Conservation (phyloP, 2,888 invertebrate species). For the Leistus spinibarbis region DNA sequence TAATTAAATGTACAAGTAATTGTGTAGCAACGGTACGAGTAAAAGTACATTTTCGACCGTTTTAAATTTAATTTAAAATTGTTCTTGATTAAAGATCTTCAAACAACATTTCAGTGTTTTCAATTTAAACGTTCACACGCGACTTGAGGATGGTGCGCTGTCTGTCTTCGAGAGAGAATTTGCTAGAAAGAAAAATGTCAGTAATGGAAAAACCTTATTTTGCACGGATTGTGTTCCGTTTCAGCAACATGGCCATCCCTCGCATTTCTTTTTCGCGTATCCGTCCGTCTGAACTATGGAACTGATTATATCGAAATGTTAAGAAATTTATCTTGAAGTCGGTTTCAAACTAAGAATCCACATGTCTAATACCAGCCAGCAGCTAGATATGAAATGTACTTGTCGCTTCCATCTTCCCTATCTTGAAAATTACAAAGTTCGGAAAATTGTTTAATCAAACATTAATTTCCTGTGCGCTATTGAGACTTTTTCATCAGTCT, state of each 20-base stretch:
- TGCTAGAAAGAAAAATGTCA: conserved; percentile 13
- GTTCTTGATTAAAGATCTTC: background rate
- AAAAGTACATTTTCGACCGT: background rate
- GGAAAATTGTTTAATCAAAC: background rate
- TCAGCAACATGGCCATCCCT: background rate
- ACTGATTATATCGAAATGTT: conserved; percentile 21
- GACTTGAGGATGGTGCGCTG: background rate
- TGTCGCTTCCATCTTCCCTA: background rate
- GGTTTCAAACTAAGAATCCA: conserved; percentile 25
- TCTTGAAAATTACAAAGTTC: background rate
- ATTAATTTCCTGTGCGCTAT: background rate
- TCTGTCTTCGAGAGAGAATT: background rate
- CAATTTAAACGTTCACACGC: background rate
- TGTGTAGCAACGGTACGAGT: background rate
- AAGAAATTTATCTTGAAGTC: conserved; percentile 29
- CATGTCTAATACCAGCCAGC: conserved; percentile 4
- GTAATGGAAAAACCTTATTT: conserved; percentile 25
- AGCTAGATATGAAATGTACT: background rate
- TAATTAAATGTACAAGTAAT: background rate
- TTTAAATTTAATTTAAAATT: background rate
- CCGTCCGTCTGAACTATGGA: background rate
- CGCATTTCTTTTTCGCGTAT: background rate
- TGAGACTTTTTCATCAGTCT: background rate
- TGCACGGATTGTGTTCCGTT: conserved; percentile 14
- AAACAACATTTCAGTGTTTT: background rate